Evolutionary conservation across 2,797 vertebrate species (phyloP).

Genomic region (Orientallactaga sibirica): DNA sequence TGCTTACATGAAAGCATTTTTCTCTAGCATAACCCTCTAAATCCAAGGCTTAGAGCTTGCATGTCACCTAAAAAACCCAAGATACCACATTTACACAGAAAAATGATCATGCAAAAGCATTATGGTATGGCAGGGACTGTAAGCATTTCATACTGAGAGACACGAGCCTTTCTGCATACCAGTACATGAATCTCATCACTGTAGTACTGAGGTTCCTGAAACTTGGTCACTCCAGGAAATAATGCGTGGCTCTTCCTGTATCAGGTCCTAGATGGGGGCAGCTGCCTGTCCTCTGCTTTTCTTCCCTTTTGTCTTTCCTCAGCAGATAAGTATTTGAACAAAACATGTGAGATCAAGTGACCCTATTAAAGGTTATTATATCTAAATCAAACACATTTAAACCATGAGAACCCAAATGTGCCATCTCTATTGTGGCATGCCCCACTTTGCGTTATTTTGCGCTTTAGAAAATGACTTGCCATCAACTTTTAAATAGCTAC

Average conservation of each 20-base stretch:
- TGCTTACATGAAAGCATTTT: conserved; percentile 51
- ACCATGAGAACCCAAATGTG: not conserved
- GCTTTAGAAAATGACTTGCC: conserved; percentile 65
- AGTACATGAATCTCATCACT: not conserved
- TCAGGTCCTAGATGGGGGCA: not conserved
- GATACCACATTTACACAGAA: conserved; percentile 48
- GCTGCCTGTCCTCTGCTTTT: not conserved
- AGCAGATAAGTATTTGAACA: not conserved
- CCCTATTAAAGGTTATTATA: conserved; percentile 29
- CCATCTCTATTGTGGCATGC: not conserved
- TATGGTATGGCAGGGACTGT: conserved; percentile 21
- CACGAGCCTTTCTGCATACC: not conserved
- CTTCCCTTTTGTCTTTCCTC: not conserved
- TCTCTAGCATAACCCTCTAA: conserved; percentile 39
- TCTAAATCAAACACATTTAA: conserved; percentile 50
- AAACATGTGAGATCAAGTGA: not conserved
- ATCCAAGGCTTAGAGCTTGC: conserved; percentile 23
- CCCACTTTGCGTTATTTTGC: conserved; percentile 54
- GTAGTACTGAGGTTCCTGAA: conserved; percentile 7
- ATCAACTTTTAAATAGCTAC: conserved; percentile 53
- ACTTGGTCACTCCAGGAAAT: not conserved
- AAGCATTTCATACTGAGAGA: conserved; percentile 42
- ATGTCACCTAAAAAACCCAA: conserved; percentile 38
- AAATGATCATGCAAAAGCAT: conserved; percentile 38
- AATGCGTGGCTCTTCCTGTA: not conserved